A percentile compares a stretch with the other conserved stretches of the same genome.
These are phyloP conservation scores for Cryptoblepharus egeriae DNA, from an alignment of 2,797 vertebrate species.

Conservation along the genomic window DNA sequence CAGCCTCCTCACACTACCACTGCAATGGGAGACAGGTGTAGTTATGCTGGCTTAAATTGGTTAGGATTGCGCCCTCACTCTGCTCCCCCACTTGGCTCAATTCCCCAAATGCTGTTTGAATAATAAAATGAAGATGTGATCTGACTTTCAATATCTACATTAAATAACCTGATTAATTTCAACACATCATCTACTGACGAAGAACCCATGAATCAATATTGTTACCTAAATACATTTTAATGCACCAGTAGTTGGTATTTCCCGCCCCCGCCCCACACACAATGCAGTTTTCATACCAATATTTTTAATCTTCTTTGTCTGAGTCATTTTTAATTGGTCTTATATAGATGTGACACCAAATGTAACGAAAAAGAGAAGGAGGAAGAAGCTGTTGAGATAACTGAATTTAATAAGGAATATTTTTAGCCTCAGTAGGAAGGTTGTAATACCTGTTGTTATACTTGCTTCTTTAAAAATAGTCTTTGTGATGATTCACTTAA, in stretches of 20 bases:
- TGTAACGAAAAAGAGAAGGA: constrained; percentile 48
- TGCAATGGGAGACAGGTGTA: no score
- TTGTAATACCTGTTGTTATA: constrained; percentile 63
- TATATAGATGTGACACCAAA: constrained; percentile 58
- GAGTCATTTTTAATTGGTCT: constrained; percentile 66
- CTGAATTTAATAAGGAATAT: constrained; percentile 56
- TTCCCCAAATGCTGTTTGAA: no score
- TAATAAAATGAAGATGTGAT: constrained; percentile 11
- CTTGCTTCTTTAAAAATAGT: constrained; percentile 69
- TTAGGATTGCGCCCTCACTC: background rate
- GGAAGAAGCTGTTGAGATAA: constrained; percentile 26
- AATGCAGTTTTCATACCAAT: constrained; percentile 66
- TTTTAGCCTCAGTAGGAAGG: constrained; percentile 62
- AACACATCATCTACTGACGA: constrained; percentile 62
- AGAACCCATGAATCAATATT: constrained; percentile 64
- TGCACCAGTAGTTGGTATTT: constrained; percentile 58
- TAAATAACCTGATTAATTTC: constrained; percentile 58
- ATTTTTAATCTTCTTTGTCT: constrained; percentile 57
- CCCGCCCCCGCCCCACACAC: constrained; percentile 11
- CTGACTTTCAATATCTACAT: background rate
- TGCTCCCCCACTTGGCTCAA: background rate
- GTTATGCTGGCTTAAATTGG: no score
- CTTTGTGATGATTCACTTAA: constrained; percentile 56
- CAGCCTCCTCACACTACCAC: no score
- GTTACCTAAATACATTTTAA: constrained; percentile 44